These are phyloP conservation scores for Mesoligia furuncula DNA, from an alignment of 2,888 invertebrate genomes.

Conservation along the genomic window DNA sequence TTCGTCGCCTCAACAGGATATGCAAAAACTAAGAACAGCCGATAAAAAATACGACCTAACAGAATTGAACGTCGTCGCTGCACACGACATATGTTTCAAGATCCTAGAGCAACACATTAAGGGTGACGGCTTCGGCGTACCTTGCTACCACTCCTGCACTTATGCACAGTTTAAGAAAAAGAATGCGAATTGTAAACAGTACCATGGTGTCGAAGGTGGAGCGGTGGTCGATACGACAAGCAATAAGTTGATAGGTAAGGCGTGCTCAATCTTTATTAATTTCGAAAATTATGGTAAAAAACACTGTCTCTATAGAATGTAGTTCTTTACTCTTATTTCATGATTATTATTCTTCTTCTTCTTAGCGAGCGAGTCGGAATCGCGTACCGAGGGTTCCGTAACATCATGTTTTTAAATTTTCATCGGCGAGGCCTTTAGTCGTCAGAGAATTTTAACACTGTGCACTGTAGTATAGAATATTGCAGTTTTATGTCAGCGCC, in stretches of 20 bases:
- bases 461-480: too few relatives aligned
- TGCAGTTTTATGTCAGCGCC: too few relatives aligned
- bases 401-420: too few relatives aligned
- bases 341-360: background rate
- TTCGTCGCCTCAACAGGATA: slow-evolving; percentile 60
- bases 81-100: slow-evolving; percentile 71
- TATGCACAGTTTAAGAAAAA: slow-evolving; percentile 56
- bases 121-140: slow-evolving; percentile 70
- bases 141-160: slow-evolving; percentile 80
- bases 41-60: slow-evolving; percentile 65
- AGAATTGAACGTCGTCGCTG: slow-evolving; percentile 69
- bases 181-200: slow-evolving; percentile 63
- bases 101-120: slow-evolving; percentile 65
- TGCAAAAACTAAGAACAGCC: slow-evolving; percentile 56
- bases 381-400: too few relatives aligned
- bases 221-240: slow-evolving; percentile 70
- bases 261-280: background rate
- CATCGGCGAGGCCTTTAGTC: too few relatives aligned
- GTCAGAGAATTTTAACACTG: too few relatives aligned
- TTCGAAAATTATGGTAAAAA: background rate
- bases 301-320: too few relatives aligned
- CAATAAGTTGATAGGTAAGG: slow-evolving; percentile 69
- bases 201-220: slow-evolving; percentile 78
- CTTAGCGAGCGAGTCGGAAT: too few relatives aligned
- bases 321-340: background rate